A percentile compares a stretch with the other conserved stretches of the same genome.
phyloP scores from a whole-genome alignment of 2,113 vertebrate species.

The Oxygymnocypris stewartii region DNA sequence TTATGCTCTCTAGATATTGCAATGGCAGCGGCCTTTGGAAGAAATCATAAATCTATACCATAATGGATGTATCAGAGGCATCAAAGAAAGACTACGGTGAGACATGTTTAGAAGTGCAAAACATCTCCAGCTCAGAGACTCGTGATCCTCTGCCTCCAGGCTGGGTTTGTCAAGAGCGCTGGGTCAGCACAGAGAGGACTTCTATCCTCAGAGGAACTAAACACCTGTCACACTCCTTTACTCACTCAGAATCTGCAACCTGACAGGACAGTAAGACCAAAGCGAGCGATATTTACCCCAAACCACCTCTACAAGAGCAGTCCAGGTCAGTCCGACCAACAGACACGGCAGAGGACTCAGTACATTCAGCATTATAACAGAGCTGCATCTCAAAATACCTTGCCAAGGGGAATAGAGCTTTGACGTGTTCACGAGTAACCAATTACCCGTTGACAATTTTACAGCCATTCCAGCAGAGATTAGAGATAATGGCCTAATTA shows the following conservation, averaged over 20 bases:
- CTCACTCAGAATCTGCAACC: slow-evolving; percentile 12
- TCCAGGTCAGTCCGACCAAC: not conserved
- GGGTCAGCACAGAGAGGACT: slow-evolving; percentile 10
- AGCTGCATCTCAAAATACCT: not conserved
- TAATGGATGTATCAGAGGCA: not conserved
- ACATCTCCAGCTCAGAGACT: slow-evolving; percentile 25
- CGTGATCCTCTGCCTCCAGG: not conserved
- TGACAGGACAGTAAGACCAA: not conserved
- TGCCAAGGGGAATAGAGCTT: not conserved
- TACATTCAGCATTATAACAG: not conserved
- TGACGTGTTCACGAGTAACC: not conserved
- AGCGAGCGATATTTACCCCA: not conserved
- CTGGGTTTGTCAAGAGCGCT: not conserved
- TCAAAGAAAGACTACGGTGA: not conserved
- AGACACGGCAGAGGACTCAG: not conserved
- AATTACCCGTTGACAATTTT: not conserved
- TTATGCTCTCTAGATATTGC: not conserved
- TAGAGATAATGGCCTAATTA: slow-evolving; percentile 32
- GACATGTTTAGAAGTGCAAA: slow-evolving; percentile 12
- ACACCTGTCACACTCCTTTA: slow-evolving; percentile 28
- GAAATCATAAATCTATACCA: not conserved
- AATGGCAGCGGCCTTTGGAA: not conserved
- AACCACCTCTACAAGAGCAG: not conserved
- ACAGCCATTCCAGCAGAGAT: slow-evolving; percentile 16
- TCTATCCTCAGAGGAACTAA: slow-evolving; percentile 22